phyloP scores from a whole-genome alignment of 2,888 invertebrate genomes.

The Parnassius orleans region DNA sequence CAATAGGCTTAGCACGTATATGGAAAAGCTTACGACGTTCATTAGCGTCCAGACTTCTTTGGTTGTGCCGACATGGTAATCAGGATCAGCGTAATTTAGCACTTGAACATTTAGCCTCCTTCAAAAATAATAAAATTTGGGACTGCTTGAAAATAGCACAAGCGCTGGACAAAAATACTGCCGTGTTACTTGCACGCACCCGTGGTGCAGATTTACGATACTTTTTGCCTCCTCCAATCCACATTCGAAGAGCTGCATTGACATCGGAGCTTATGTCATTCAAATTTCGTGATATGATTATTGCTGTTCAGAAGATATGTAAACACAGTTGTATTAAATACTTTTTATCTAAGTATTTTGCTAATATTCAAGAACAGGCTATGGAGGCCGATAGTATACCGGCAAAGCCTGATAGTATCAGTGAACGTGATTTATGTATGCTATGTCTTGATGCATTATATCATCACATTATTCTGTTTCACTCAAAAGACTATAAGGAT shows the following conservation, averaged over 20 bases:
- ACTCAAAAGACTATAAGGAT: constrained; percentile 47
- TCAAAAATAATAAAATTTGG: constrained; percentile 84
- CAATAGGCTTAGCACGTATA: constrained; percentile 58
- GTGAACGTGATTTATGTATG: constrained; percentile 63
- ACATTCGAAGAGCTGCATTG: constrained; percentile 62
- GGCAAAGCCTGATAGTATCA: constrained; percentile 64
- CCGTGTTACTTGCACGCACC: constrained; percentile 88
- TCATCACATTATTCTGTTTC: constrained; percentile 63
- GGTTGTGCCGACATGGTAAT: constrained; percentile 84
- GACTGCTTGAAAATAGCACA: constrained; percentile 89
- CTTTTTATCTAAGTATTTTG: constrained; percentile 66
- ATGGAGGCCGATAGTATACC: constrained; percentile 64
- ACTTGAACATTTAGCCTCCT: constrained; percentile 82
- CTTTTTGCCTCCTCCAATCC: constrained; percentile 86
- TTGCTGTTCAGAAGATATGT: constrained; percentile 48
- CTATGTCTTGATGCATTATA: constrained; percentile 66
- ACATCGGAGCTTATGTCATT: constrained; percentile 64
- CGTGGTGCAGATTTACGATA: constrained; percentile 85
- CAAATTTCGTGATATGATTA: constrained; percentile 57
- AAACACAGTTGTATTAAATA: constrained; percentile 65
- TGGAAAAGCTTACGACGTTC: constrained; percentile 84
- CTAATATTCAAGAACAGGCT: constrained; percentile 63
- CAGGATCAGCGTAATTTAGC: constrained; percentile 83
- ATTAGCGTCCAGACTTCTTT: constrained; percentile 84
- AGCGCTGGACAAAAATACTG: constrained; percentile 87